These are phyloP conservation scores for Pithys albifrons DNA, from an alignment of 2,113 vertebrate species.

Conservation along the genomic window DNA sequence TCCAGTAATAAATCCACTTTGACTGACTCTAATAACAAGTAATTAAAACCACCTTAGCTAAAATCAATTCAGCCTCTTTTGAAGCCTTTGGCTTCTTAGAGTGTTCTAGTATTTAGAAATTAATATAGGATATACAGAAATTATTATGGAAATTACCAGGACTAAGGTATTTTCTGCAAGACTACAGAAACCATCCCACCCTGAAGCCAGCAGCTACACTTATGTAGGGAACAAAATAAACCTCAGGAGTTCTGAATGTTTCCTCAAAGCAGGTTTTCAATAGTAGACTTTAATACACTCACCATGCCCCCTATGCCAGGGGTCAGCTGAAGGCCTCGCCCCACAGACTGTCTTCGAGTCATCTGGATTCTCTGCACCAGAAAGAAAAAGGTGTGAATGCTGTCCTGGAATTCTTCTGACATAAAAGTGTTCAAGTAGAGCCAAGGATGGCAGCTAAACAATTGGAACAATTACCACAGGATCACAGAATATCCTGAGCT, in stretches of 20 bases:
- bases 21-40: background rate
- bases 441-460: background rate
- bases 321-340: conserved; percentile 86
- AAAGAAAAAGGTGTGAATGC: background rate
- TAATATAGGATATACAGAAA: background rate
- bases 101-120: background rate
- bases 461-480: background rate
- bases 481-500: background rate
- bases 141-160: background rate
- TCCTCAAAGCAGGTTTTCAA: background rate
- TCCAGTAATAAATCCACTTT: background rate
- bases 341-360: conserved; percentile 84
- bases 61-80: background rate
- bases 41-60: background rate
- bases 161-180: background rate
- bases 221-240: background rate
- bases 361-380: conserved; percentile 78
- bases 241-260: background rate
- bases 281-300: conserved; percentile 46
- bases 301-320: conserved; percentile 85
- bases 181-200: background rate
- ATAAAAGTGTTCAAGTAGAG: background rate
- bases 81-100: background rate
- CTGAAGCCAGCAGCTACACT: background rate
- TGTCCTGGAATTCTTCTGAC: background rate